phyloP scores from a whole-genome alignment of 2,888 invertebrate genomes.

The Ischnus inquisitorius region DNA sequence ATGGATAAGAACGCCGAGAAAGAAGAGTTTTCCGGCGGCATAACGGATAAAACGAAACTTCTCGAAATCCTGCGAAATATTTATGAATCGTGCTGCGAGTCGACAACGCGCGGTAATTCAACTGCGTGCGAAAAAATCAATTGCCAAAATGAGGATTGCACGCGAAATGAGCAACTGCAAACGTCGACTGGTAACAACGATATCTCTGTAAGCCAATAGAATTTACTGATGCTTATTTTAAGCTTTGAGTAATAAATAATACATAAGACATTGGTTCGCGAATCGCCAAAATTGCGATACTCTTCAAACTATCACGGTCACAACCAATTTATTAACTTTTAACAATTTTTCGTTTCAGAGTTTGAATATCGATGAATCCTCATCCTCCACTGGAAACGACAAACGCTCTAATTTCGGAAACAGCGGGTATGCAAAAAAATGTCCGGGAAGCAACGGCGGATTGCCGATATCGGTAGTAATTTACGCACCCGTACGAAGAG shows the following conservation, averaged over 20 bases:
- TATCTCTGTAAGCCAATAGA: slow-evolving; percentile 17
- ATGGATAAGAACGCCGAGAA: not conserved
- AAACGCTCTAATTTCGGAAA: not conserved
- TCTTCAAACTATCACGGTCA: not conserved
- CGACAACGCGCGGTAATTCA: not conserved
- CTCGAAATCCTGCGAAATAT: slow-evolving; percentile 22
- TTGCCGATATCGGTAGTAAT: slow-evolving; percentile 46
- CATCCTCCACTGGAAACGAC: too few species aligned
- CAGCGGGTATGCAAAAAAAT: not conserved
- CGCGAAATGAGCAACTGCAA: not conserved
- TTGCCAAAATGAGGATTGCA: slow-evolving; percentile 44
- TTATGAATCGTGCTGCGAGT: slow-evolving; percentile 53
- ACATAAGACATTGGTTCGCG: too few species aligned
- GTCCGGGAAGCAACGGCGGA: not conserved
- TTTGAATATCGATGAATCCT: too few species aligned
- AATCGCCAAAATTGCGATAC: too few species aligned
- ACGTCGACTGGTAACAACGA: not conserved
- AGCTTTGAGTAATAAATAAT: not conserved
- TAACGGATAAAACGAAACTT: not conserved
- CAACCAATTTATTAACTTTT: too few species aligned
- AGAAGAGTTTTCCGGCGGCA: too few species aligned
- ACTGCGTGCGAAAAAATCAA: slow-evolving; percentile 35
- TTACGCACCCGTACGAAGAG: slow-evolving; percentile 26
- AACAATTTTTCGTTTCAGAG: too few species aligned
- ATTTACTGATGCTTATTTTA: not conserved